Evolutionary conservation across 1,140 invertebrate species (phyloP).

Genomic region (Homarus americanus): DNA sequence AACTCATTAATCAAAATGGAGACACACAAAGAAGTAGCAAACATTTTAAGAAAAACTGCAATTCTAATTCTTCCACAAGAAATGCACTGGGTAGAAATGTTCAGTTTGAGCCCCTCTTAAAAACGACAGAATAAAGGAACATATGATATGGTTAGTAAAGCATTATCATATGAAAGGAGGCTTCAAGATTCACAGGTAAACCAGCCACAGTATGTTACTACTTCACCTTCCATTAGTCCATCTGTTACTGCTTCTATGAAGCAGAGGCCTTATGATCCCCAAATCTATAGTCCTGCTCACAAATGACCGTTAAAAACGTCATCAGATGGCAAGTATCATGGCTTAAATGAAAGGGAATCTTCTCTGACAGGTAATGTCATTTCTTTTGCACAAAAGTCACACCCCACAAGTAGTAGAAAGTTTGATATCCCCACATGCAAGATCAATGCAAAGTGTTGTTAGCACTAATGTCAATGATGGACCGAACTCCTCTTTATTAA

Average conservation of each 20-base stretch:
- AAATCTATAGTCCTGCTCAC: constrained; percentile 31
- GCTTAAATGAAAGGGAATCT: not conserved
- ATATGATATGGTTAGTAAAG: not conserved
- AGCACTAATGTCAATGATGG: not conserved
- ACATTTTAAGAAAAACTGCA: not conserved
- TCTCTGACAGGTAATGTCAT: not conserved
- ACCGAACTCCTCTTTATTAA: not conserved
- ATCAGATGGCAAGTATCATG: not conserved
- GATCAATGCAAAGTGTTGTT: no score
- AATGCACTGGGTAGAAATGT: not conserved
- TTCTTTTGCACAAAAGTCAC: not conserved
- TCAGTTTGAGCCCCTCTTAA: not conserved
- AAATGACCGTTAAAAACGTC: not conserved
- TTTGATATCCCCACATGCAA: not conserved
- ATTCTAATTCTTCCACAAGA: not conserved
- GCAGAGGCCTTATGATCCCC: constrained; percentile 40
- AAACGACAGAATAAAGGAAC: not conserved
- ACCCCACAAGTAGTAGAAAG: not conserved
- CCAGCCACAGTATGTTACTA: not conserved
- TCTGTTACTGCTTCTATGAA: not conserved
- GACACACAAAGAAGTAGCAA: not conserved
- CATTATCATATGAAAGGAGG: no score
- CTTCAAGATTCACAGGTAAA: not conserved
- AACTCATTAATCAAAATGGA: not conserved
- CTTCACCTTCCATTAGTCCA: not conserved